Percentiles rank a stretch among this genome's conserved stretches.
These are phyloP conservation scores for Psephotus haematonotus DNA, from an alignment of 2,113 vertebrate species.

Conservation along the genomic window DNA sequence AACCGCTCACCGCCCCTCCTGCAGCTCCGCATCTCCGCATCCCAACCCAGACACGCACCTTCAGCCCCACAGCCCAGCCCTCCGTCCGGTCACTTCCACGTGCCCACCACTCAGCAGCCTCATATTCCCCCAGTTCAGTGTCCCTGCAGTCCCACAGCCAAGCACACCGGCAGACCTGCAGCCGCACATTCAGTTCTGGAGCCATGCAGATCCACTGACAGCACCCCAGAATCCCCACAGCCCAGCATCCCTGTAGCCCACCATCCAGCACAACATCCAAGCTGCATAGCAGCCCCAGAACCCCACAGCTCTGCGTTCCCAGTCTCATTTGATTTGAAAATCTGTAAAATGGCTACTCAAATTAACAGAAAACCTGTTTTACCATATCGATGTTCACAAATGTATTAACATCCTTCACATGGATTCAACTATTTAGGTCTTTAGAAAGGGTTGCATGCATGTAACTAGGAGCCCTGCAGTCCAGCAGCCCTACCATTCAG, in stretches of 20 bases:
- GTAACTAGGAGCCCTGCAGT: background rate
- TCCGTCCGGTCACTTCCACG: background rate
- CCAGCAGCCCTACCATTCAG: background rate
- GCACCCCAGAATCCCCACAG: background rate
- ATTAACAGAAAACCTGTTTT: background rate
- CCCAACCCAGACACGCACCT: background rate
- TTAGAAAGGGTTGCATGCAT: background rate
- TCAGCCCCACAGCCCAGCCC: background rate
- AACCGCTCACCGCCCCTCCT: no score
- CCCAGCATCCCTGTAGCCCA: background rate
- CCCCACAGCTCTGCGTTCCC: background rate
- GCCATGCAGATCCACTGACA: background rate
- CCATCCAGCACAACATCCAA: background rate
- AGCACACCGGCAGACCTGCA: background rate
- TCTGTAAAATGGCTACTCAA: background rate
- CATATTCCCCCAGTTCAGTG: accelerated
- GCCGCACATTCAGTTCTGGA: background rate
- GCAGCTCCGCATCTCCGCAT: background rate
- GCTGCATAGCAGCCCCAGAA: background rate
- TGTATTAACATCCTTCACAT: background rate
- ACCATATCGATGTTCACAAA: background rate
- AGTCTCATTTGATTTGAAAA: background rate
- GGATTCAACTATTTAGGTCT: background rate
- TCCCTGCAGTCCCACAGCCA: no score
- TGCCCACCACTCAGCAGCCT: background rate